phyloP scores from a whole-genome alignment of 2,797 vertebrate genomes.

The Ptychadena robeensis region DNA sequence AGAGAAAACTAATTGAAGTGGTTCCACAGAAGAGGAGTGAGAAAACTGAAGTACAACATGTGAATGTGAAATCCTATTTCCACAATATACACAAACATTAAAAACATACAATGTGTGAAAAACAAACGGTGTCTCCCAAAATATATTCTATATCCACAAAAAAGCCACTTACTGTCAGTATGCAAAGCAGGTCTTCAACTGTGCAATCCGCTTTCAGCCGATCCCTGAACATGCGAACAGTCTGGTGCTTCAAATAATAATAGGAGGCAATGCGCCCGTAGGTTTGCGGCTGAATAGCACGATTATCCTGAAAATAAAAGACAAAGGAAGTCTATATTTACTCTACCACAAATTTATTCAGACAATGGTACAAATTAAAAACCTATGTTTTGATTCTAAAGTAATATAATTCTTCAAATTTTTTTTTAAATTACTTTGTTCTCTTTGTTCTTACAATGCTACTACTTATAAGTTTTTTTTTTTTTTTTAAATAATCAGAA shows the following conservation, averaged over 20 bases:
- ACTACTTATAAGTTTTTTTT: no score
- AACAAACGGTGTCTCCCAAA: no score
- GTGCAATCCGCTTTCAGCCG: slow-evolving; percentile 84
- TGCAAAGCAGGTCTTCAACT: slow-evolving; percentile 84
- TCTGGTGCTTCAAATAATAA: slow-evolving; percentile 95
- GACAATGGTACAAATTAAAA: not conserved
- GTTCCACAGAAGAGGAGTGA: no score
- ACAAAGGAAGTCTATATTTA: not conserved
- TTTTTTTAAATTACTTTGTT: not conserved
- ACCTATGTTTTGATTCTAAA: not conserved
- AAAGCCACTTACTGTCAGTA: slow-evolving; percentile 85
- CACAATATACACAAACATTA: no score
- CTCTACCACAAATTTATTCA: not conserved
- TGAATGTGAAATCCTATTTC: no score
- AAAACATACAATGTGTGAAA: not conserved
- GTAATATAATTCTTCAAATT: not conserved
- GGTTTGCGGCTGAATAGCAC: slow-evolving; percentile 84
- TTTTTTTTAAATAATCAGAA: no score
- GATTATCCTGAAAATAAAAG: slow-evolving; percentile 80
- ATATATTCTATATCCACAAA: not conserved
- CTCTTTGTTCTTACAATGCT: not conserved
- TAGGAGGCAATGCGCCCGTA: slow-evolving; percentile 92
- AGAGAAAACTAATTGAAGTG: no score
- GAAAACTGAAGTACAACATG: no score
- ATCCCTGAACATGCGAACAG: slow-evolving; percentile 90